phyloP scores from a whole-genome alignment of 2,113 vertebrate species.

The Parotia lawesii region DNA sequence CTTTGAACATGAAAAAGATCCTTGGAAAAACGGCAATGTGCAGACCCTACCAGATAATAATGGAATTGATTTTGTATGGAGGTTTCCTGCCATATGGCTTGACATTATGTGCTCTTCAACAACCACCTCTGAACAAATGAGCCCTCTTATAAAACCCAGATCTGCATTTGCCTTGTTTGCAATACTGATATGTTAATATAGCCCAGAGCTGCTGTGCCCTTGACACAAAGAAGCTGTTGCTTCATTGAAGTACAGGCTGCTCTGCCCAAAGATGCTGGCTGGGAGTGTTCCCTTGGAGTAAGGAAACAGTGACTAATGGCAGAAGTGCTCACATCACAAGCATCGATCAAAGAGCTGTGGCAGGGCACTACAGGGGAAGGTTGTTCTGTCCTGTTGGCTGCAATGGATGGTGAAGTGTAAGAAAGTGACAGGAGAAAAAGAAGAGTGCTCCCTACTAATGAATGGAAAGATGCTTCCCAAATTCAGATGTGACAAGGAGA shows the following conservation, averaged over 20 bases:
- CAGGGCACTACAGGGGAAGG: background rate
- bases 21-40: background rate
- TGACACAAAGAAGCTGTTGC: slow-evolving; percentile 6
- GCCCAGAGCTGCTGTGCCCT: background rate
- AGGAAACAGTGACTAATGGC: background rate
- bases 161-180: background rate
- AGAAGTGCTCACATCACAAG: background rate
- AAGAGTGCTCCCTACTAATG: accelerated
- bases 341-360: background rate
- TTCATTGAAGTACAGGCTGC: background rate
- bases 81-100: slow-evolving; percentile 17
- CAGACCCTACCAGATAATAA: background rate
- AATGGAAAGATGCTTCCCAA: background rate
- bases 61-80: background rate
- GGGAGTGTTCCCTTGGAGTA: background rate
- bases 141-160: background rate
- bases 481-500: background rate
- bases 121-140: background rate
- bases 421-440: background rate
- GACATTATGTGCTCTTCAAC: background rate
- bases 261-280: background rate
- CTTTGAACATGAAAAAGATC: background rate
- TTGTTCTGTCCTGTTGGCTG: background rate
- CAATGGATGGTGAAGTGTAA: background rate
- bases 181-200: background rate